Evolutionary conservation across 2,888 invertebrate species (phyloP), one percentile per base, ranked within the genome.

Genomic region (Dicyrtoma fusca): DNA sequence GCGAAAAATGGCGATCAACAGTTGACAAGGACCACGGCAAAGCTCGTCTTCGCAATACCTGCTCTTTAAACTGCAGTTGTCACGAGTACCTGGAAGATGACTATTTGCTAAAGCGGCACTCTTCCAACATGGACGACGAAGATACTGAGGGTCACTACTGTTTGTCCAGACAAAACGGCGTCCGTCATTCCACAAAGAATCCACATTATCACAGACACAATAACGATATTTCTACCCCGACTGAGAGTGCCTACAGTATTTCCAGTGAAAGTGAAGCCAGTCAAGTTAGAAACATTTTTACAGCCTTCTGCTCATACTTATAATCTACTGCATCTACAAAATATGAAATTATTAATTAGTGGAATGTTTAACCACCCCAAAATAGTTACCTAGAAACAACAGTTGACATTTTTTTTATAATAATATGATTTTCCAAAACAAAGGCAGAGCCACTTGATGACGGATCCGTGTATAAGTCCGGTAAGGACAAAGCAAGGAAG

Each of bases 211-310:
- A 5, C 34, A 51, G 19, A 23, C 19, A 45, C 2, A 25, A 69
- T 17, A 25, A 14, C 8, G 23, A 25, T 25, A 13, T 34, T 21
- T 17, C 10, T 8, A 44, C 44, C 14, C 69, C 69, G 5, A 61
- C 69, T 45, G 69, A 69, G 17, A 69, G 69, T 49, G 61, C 51
- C 6, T 68, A 26, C 34, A 71, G 73, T 47, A 79, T 79, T 59
- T 77, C 78, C 47, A 78, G 77, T 57, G 79, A 78, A 53, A 79
- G 79, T 66, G 76, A 75, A 66, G 74, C 64, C 1, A 79, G 79
- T 75, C 77, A 79, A 70, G 77, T 55, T 10, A 55, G 55, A n/a
- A n/a, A n/a, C n/a, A n/a, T n/a, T n/a, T n/a, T n/a, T n/a, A n/a
- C n/a, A n/a, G n/a, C n/a, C n/a, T n/a, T n/a, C n/a, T n/a, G n/a